phyloP scores from a whole-genome alignment of 2,797 vertebrate genomes.

The Erethizon dorsatum region DNA sequence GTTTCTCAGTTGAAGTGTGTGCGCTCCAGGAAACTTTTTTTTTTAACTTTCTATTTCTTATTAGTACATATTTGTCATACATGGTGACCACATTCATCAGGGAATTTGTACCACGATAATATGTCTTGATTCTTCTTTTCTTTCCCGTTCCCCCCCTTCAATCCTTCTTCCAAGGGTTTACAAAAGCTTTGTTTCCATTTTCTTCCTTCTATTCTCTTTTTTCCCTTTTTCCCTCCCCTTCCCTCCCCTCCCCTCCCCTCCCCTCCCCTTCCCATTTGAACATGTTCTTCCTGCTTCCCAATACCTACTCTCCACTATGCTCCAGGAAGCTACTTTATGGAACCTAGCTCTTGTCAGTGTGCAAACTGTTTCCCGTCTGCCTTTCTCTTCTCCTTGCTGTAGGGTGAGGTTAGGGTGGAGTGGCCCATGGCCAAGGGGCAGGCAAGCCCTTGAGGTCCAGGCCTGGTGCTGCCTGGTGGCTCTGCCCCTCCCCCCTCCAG shows the following conservation, averaged over 20 bases:
- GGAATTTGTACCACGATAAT: neutral
- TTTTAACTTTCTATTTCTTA: neutral
- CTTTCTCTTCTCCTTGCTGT: neutral
- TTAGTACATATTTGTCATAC: neutral
- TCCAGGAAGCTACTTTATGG: neutral
- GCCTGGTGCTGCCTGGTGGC: too few relatives aligned
- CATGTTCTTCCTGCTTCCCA: neutral
- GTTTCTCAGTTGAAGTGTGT: neutral
- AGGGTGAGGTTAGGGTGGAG: neutral
- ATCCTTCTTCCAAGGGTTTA: neutral
- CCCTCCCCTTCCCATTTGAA: neutral
- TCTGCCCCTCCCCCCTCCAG: neutral
- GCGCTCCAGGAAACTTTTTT: neutral
- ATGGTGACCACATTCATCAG: neutral
- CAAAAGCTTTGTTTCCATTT: neutral
- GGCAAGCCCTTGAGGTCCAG: neutral
- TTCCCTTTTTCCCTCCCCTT: too few relatives aligned
- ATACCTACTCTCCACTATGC: neutral
- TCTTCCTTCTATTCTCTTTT: neutral
- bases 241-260: too few relatives aligned
- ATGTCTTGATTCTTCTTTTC: neutral
- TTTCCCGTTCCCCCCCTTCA: neutral
- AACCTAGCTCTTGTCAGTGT: neutral
- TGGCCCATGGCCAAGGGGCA: neutral
- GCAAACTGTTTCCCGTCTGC: rapidly evolving